Base-by-base conservation (phyloP, 2,888 invertebrate genomes). In the Dolichomitus sp. region DNA sequence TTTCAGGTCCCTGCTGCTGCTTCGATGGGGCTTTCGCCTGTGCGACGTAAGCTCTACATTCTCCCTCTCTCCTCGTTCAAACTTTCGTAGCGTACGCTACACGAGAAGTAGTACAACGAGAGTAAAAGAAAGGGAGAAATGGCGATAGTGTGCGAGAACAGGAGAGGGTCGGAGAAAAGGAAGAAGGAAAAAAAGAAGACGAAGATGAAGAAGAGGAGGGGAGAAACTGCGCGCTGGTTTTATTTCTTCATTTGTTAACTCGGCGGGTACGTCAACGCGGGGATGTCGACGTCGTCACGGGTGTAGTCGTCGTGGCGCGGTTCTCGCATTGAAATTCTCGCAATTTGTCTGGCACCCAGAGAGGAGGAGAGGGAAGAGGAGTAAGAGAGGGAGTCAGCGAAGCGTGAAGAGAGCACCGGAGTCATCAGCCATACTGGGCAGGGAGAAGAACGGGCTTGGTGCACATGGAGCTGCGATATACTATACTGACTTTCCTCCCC, bases 281-380 rank as follows among this genome's bases (percentile, higher is more conserved):
- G 33, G 12, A 65, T 65, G 74, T 75, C 45, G 85, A 81, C 77
- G 72, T 82, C 80, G 80, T 80, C 59, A 81, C 74, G 68, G 45
- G 23, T 48, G 19, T 76, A 33, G 77, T 63, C 65, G 65, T 52
- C 72, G 68, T 65, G 63, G 54, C 45, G 48, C 37, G 63, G 77
- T 76, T 65, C 70, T 75, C 68, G 87, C 88, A 88, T 89, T 89
- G 88, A 88, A 88, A 89, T 89, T 89, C 85, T 87, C 79, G 82
- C 87, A 86, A 88, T 88, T 89, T 89, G 86, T 89, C 88, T 84
- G 88, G 86, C 83, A 85, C 61, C 77, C 68, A 57, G 52, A 17
- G 70, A 42, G 79, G 19, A 19, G 40, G 50, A 52, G 17, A 40
- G 19, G 68, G 48, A 68, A 37, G 37, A 42, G 17, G 54, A 54